A percentile compares a stretch with the other conserved stretches of the same genome.
phyloP scores from a whole-genome alignment of 2,113 vertebrate genomes.

The Mionectes macconnelli region DNA sequence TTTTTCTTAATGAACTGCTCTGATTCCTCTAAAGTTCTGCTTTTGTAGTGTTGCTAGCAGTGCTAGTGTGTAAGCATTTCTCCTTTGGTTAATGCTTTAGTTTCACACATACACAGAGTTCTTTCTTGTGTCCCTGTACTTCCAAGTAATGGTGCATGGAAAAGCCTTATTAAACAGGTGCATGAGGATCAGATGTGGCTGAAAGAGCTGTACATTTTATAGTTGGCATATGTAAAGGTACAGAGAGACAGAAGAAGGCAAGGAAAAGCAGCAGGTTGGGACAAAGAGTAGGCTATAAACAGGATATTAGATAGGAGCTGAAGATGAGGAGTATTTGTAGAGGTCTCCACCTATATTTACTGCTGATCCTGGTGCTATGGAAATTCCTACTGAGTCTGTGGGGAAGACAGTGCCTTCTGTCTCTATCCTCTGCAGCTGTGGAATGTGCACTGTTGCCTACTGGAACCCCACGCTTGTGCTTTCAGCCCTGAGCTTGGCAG shows the following conservation, averaged over 20 bases:
- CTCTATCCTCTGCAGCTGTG: background rate
- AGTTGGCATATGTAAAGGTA: background rate
- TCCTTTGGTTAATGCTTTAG: background rate
- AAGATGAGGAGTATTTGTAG: background rate
- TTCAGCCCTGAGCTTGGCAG: background rate
- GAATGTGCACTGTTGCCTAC: background rate
- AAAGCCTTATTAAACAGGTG: fast-evolving
- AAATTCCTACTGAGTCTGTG: background rate
- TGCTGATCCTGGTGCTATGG: background rate
- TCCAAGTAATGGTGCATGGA: background rate
- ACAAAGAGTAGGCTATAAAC: background rate
- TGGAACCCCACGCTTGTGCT: fast-evolving
- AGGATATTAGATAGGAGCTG: background rate
- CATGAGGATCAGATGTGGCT: background rate
- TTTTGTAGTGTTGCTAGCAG: background rate
- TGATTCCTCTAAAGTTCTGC: background rate
- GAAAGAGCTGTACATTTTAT: fast-evolving
- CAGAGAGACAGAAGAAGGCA: background rate
- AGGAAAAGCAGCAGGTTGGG: background rate
- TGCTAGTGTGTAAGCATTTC: background rate
- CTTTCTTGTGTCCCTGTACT: background rate
- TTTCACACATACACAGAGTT: fast-evolving
- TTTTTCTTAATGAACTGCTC: background rate
- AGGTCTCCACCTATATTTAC: background rate
- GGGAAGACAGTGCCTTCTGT: background rate